Evolutionary conservation across 2,888 invertebrate species (phyloP).

Genomic region (Blastobasis adustella): DNA sequence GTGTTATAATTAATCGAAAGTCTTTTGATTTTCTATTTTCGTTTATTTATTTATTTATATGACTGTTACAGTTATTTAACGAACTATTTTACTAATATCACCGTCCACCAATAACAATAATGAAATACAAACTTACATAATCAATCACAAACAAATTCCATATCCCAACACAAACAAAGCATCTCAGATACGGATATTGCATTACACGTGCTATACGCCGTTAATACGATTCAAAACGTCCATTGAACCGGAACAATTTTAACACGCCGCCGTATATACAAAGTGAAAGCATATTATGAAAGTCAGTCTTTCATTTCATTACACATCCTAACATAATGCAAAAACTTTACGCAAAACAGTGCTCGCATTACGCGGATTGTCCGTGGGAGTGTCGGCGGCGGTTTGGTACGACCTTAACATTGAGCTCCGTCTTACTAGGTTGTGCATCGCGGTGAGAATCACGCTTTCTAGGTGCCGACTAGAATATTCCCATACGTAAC

Average conservation of each 20-base stretch:
- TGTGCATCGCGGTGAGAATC: conserved; percentile 43
- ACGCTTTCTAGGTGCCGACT: conserved; percentile 52
- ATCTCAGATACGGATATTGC: no score
- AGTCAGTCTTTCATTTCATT: conserved; percentile 3
- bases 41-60: no score
- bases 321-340: conserved; percentile 17
- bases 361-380: conserved; percentile 30
- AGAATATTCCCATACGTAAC: conserved; percentile 46
- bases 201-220: no score
- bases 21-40: no score
- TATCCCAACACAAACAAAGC: no score
- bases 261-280: background rate
- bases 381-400: conserved; percentile 29
- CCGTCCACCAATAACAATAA: no score
- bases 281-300: conserved; percentile 1
- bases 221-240: conserved; percentile 1
- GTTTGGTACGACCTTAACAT: conserved; percentile 37
- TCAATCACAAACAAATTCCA: no score
- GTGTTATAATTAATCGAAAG: no score
- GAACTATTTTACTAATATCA: no score
- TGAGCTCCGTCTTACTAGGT: conserved; percentile 25
- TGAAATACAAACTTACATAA: no score
- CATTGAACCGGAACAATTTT: conserved; percentile 6
- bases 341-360: conserved; percentile 20
- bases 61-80: no score